Base-by-base conservation (phyloP, 2,888 invertebrate species). In the Eupithecia tripunctaria region DNA sequence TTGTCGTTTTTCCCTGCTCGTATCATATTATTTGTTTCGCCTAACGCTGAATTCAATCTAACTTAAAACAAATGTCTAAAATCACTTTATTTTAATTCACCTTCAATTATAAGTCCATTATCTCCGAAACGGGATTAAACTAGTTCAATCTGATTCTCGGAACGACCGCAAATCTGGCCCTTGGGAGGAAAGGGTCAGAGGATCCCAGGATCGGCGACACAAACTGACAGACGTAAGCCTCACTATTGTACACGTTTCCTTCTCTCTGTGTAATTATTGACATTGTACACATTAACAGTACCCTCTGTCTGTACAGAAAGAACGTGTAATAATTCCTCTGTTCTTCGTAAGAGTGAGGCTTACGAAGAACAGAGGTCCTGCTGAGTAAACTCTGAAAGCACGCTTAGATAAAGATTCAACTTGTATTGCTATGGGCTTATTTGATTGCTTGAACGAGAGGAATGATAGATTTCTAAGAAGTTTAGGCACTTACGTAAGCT, bases 91-190 rank as follows among this genome's bases (percentile, higher is more conserved):
- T 78, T 76, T 76, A 67, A 71, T 72, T 75, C 75, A 21, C 12
- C 70, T 67, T 67, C 78, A 78, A 78, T 79, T 78, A 78, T 76
- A 80, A 73, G 71, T 74, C 72, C 68, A 78, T 79, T 79, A 76
- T 76, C 75, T 78, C 68, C 1, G 66, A 71, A 76, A 72, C 64
- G 67, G 77, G 73, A 79, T 76, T 78, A 76, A 76, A 76, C 73
- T 76, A 72, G 72, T 67, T 72, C 74, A 75, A 76, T 75, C 75
- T 73, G 68, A 75, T 75, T 76, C 74, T 68, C 71, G 75, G 76
- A 70, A 70, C 74, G 43, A 75, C 80, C 81, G 73, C 80, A 79
- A 78, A 80, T 78, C 78, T 78, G 69, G 74, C 73, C 73, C 72
- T 10, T n/a, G 73, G 79, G 77, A 72, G 77, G 69, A 67, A 75